phyloP scores from a whole-genome alignment of 2,797 vertebrate genomes.

The Telmatherina bonti region DNA sequence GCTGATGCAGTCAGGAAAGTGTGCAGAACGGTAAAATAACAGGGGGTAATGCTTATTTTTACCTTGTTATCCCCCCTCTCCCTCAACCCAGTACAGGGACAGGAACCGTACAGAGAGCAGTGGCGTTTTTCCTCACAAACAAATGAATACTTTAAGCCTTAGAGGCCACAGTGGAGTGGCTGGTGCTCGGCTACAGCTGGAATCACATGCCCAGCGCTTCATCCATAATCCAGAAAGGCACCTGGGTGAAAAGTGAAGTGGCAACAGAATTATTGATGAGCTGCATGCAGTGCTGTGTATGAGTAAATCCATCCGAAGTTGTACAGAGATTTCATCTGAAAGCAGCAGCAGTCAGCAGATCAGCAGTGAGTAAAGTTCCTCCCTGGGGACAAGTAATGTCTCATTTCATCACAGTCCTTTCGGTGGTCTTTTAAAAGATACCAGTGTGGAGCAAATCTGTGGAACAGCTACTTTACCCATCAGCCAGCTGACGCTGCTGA shows the following conservation, averaged over 20 bases:
- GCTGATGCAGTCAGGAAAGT: slow-evolving; percentile 5
- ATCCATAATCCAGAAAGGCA: slow-evolving; percentile 18
- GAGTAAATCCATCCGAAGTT: slow-evolving; percentile 16
- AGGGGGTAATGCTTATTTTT: neutral
- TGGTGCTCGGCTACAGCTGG: slow-evolving; percentile 3
- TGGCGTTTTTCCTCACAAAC: slow-evolving; percentile 50
- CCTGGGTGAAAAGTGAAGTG: neutral
- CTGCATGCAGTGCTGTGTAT: slow-evolving; percentile 9
- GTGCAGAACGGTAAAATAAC: slow-evolving; percentile 7
- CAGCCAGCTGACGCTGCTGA: neutral
- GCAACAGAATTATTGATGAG: slow-evolving; percentile 49
- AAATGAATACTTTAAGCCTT: slow-evolving; percentile 40
- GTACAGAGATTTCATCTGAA: neutral
- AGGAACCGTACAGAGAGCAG: slow-evolving; percentile 29
- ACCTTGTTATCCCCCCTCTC: neutral
- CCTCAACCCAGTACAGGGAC: neutral
- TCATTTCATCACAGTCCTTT: neutral
- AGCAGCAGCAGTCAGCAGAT: neutral
- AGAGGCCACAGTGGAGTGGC: slow-evolving; percentile 5
- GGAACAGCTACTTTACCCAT: neutral
- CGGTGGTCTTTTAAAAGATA: neutral
- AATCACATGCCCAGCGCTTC: neutral
- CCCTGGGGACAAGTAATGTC: neutral
- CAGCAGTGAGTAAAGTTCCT: neutral
- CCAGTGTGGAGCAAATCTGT: neutral